Base-by-base conservation (phyloP, 2,888 invertebrate genomes). In the Achlya flavicornis region DNA sequence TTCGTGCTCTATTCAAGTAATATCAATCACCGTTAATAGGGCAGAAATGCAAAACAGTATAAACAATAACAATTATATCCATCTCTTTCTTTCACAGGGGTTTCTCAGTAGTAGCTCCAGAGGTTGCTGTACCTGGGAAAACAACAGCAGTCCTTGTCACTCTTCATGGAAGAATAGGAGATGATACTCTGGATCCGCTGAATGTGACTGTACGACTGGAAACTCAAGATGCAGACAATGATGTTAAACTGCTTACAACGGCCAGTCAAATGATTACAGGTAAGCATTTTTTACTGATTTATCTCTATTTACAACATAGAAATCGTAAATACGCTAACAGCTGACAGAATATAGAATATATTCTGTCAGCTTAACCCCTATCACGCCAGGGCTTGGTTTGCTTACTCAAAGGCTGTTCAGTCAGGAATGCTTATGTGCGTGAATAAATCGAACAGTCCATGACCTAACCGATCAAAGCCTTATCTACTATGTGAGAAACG, bases 101-200 rank as follows among this genome's bases (percentile, higher is more conserved):
- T 16, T 95, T 95, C 85, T 95, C 95, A 57, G 95, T 96, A 61
- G 95, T 96, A 63, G 95, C 95, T 1, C 95, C 96, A 7, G 95
- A 95, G 79, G 94, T 95, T 14, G 95, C 95, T 4, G 95, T 95
- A 0, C 95, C 96, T 0, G 96, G 95, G 43, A 95, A 95, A 84
- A 95, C 95, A 33, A 95, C 95, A 46, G 95, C 95, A 1, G 94
- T 95, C 41, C 93, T 96, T 14, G 95, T 96, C 64, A 95, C 95
- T 57, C 91, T 96, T 57, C 95, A 95, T 71, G 95, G 93, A 10
- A 81, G 93, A 77, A 86, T 84, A 64, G 87, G 83, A 26, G 88
- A 91, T 65, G 87, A 87, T 75, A 78, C 90, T 63, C 75, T 90
- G 71, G 85, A 94, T 74, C 88, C 95, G 0, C 88, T 95, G 33